phyloP scores from a whole-genome alignment of 2,888 invertebrate genomes.

The Scaptomyza parva region DNA sequence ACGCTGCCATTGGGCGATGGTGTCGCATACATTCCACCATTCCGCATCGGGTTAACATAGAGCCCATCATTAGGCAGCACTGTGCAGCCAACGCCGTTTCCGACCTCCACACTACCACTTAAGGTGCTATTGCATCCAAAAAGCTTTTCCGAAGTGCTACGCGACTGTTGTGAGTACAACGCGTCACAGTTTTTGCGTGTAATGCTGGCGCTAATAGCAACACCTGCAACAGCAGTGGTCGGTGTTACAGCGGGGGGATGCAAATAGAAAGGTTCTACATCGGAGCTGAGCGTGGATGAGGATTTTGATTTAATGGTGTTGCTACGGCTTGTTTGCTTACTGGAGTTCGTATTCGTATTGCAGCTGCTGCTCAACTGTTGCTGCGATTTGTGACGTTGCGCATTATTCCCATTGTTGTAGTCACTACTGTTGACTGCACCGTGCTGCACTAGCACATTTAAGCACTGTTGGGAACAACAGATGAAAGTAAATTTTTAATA shows the following conservation, averaged over 20 bases:
- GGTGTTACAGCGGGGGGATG: conserved; percentile 87
- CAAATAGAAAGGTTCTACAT: conserved; percentile 90
- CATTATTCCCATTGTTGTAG: conserved; percentile 82
- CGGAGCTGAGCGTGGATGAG: conserved; percentile 84
- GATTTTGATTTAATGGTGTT: conserved; percentile 85
- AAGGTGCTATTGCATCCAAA: conserved; percentile 69
- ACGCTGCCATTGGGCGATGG: conserved; percentile 86
- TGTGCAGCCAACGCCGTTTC: conserved; percentile 17
- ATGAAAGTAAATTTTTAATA: not conserved
- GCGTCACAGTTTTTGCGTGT: conserved; percentile 82
- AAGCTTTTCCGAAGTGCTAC: conserved; percentile 82
- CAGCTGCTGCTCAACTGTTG: conserved; percentile 74
- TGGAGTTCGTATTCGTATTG: conserved; percentile 81
- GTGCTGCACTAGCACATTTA: conserved; percentile 92
- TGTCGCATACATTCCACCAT: conserved; percentile 85
- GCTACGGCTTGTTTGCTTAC: conserved; percentile 83
- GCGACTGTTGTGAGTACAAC: conserved; percentile 79
- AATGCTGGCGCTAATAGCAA: conserved; percentile 48
- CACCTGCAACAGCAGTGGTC: conserved; percentile 39
- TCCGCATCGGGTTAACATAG: conserved; percentile 93
- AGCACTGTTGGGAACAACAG: conserved; percentile 87
- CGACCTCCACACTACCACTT: conserved; percentile 18
- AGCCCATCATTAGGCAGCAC: conserved; percentile 88
- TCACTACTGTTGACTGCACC: conserved; percentile 91
- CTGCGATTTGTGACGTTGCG: conserved; percentile 79